These are phyloP conservation scores for Galleria mellonella DNA, from an alignment of 1,140 invertebrate genomes.

Conservation along the genomic window DNA sequence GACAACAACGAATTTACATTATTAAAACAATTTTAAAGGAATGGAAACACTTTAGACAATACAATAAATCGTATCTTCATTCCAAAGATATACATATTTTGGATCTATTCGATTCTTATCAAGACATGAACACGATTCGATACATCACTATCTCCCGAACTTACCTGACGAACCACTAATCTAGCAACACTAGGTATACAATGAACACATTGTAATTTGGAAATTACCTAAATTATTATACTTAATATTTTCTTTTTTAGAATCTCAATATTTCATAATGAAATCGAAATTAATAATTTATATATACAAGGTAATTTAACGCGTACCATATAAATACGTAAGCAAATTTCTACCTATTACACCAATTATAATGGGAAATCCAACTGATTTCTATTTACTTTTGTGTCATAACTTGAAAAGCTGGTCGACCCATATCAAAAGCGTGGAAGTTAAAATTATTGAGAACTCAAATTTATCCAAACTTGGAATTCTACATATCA, in stretches of 20 bases:
- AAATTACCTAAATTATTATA: slow-evolving; percentile 16
- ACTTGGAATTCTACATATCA: too few species aligned
- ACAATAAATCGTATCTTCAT: slow-evolving; percentile 20
- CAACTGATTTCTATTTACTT: too few species aligned
- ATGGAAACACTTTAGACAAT: slow-evolving; percentile 15
- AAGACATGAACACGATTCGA: slow-evolving; percentile 44
- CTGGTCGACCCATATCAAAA: too few species aligned
- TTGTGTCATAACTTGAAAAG: too few species aligned
- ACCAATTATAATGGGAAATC: too few species aligned
- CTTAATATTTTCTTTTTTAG: slow-evolving; percentile 13
- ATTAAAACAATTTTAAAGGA: slow-evolving; percentile 12
- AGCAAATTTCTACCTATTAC: too few species aligned
- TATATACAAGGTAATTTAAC: background rate
- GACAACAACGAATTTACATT: too few species aligned
- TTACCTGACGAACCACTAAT: slow-evolving; percentile 29
- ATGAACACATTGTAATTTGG: slow-evolving; percentile 63
- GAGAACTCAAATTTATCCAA: too few species aligned
- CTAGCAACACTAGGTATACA: slow-evolving; percentile 67
- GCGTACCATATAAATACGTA: too few species aligned
- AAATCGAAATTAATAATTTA: slow-evolving; percentile 1
- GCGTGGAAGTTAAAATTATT: too few species aligned
- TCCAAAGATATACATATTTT: slow-evolving; percentile 36
- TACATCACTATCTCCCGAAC: slow-evolving; percentile 22
- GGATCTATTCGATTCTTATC: slow-evolving; percentile 32
- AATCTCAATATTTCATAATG: slow-evolving; percentile 13